A percentile compares a stretch with the other conserved stretches of the same genome.
These are phyloP conservation scores for Myotis vivesi DNA, from an alignment of 2,797 vertebrate genomes.

Conservation along the genomic window DNA sequence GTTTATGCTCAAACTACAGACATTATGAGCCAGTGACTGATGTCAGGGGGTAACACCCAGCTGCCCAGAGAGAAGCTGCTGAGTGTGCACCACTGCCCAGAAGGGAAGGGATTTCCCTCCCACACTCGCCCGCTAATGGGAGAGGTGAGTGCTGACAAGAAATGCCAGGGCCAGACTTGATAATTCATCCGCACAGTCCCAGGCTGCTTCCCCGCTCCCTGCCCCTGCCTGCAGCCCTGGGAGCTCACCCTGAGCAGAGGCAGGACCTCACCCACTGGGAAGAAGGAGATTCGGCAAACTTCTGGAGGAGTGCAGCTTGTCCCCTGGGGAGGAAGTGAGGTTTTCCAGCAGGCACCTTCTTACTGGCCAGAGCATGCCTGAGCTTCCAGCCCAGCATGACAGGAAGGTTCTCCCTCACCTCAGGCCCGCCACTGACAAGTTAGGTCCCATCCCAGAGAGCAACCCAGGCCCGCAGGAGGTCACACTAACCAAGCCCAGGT, in stretches of 20 bases:
- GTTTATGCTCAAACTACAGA: not conserved
- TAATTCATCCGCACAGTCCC: not conserved
- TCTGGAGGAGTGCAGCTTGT: not conserved
- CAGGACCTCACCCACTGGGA: not conserved
- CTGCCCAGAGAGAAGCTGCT: not conserved
- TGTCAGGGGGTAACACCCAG: not conserved
- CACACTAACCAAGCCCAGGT: not conserved
- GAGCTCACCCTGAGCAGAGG: no score
- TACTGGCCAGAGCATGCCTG: not conserved
- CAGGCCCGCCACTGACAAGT: not conserved
- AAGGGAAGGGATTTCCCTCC: not conserved
- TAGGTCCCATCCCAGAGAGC: not conserved
- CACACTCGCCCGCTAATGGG: not conserved
- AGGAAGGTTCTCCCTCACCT: not conserved
- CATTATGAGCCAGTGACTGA: not conserved
- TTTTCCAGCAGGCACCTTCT: slow-evolving; percentile 38
- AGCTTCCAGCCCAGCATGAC: not conserved
- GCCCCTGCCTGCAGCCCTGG: no score
- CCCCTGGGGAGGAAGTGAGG: not conserved
- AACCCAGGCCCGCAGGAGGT: not conserved
- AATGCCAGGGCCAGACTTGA: not conserved
- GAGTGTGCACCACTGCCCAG: not conserved
- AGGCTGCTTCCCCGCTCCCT: not conserved
- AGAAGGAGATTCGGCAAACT: not conserved
- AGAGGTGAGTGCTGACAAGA: not conserved